Evolutionary conservation across 2,888 invertebrate species (phyloP), one percentile per base, ranked within the genome.

Genomic region (Nowickia ferox): DNA sequence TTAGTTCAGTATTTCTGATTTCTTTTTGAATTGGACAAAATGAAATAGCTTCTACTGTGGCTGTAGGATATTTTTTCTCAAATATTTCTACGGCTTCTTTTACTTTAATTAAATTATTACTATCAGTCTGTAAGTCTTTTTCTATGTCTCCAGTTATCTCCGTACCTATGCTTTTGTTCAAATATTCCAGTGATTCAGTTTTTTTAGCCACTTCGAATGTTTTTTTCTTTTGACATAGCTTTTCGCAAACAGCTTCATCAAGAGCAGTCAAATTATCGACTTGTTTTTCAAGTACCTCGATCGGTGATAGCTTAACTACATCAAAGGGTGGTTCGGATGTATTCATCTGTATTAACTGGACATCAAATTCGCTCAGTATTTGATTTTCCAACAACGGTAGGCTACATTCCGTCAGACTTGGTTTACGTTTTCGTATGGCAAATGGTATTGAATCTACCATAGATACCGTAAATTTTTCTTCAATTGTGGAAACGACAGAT

Each of bases 11-110:
- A 82, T 80, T 38, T 87, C 76, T 48, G 51, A 87, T 88, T 40
- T 86, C 88, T 74, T 92, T 92, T 44, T 92, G 91, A n/a, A 92
- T 90, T 30, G 92, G 88, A 87, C 88, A 90, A 87, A 90, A 90
- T 3, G 90, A 89, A 46, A 86, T 88, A 40, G 88, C 89, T 72
- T 90, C 89, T 72, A 89, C 42, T 6, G 72, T 59, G 8, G 59
- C 57, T 44, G 89, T 55, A 9, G 79, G 72, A 11, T 61, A 71
- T 30, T 84, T 84, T 46, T 94, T 94, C 90, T 95, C 95, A 76
- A 95, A 89, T 69, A 93, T 90, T 90, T 93, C 93, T 42, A 95
- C 93, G 88, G 94, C 94, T 48, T 94, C 93, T 91, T 93, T 94
- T 1, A 95, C 95, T 88, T 94, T 94, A 30, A 94, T 94, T 80